Conservation (phyloP, 2,113 vertebrate species). For the Phycodurus eques region DNA sequence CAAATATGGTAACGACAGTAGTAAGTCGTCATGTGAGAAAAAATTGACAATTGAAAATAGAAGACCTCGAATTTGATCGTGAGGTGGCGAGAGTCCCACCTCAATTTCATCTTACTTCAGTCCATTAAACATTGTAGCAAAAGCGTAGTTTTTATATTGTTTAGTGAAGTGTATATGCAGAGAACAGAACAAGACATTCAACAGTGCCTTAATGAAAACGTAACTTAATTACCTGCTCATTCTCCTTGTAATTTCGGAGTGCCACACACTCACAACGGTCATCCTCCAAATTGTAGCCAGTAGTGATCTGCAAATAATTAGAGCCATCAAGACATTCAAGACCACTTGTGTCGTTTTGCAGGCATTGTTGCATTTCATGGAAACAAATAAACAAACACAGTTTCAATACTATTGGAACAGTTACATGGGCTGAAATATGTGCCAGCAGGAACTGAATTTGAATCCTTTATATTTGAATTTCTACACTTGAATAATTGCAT, state of each 20-base stretch:
- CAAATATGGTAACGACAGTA: no score
- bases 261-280: constrained; percentile 97
- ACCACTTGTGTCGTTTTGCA: background rate
- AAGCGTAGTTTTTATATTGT: background rate
- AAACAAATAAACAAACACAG: no score
- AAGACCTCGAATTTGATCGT: no score
- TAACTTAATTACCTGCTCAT: constrained; percentile 81
- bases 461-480: no score
- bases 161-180: background rate
- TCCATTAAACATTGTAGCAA: background rate
- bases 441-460: no score
- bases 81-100: no score
- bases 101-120: background rate
- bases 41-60: no score
- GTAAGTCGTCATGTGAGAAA: no score
- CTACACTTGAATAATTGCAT: no score
- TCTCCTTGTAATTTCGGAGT: constrained; percentile 86
- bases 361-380: no score
- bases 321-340: constrained; percentile 8
- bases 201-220: background rate
- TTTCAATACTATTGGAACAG: no score
- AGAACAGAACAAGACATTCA: background rate
- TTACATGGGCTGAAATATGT: no score
- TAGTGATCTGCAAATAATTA: constrained; percentile 83
- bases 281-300: constrained; percentile 97